These are phyloP conservation scores for Danio aesculapii DNA, from an alignment of 2,797 vertebrate genomes.

Conservation along the genomic window DNA sequence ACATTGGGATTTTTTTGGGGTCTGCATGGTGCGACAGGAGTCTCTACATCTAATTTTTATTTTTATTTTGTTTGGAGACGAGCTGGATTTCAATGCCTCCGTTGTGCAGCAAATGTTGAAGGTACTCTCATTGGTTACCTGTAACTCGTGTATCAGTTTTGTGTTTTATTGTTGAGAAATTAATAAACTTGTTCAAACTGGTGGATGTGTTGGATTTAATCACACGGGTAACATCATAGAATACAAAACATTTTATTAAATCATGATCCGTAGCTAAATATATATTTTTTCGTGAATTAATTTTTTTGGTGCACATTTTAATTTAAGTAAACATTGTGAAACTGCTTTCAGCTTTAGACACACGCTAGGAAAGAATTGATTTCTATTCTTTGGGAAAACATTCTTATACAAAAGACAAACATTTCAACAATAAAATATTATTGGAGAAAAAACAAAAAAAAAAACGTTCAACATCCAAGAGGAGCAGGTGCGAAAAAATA, in stretches of 20 bases:
- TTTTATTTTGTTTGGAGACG: neutral
- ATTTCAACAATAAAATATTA: slow-evolving; percentile 57
- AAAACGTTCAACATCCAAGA: slow-evolving; percentile 76
- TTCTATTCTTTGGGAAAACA: neutral
- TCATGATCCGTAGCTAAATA: neutral
- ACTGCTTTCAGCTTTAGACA: neutral
- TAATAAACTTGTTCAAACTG: slow-evolving; percentile 76
- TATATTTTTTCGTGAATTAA: neutral
- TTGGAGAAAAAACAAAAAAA: neutral
- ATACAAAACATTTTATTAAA: neutral
- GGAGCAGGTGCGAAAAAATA: slow-evolving; percentile 87
- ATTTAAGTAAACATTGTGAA: slow-evolving; percentile 2
- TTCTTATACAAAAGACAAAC: slow-evolving; percentile 49
- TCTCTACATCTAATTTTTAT: neutral
- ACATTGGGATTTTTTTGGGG: neutral
- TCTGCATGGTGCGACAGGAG: neutral
- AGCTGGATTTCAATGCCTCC: slow-evolving; percentile 49
- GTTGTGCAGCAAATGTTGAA: slow-evolving; percentile 64
- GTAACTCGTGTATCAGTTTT: slow-evolving; percentile 68
- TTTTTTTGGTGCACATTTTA: neutral
- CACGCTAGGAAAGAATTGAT: neutral
- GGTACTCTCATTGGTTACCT: slow-evolving; percentile 60
- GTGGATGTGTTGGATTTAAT: neutral
- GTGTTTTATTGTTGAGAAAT: slow-evolving; percentile 70
- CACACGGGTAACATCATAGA: neutral